Evolutionary conservation across 2,113 vertebrate genomes (phyloP).

Genomic region (Chlamydotis undulata): DNA sequence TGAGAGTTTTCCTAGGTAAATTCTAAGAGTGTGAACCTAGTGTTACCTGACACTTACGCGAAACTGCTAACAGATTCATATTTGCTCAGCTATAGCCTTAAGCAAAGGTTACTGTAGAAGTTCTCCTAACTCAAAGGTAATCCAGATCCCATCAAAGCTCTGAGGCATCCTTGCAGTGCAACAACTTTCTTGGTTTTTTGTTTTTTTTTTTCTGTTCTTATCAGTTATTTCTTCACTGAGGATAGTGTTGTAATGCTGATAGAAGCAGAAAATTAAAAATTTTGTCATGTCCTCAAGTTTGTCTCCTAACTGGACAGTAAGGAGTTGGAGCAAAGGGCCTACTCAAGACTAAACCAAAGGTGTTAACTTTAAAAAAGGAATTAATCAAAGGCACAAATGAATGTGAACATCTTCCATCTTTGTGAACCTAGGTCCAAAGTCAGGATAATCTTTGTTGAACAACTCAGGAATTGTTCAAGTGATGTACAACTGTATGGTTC

Average conservation of each 20-base stretch:
- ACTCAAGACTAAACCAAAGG: not conserved
- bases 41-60: not conserved
- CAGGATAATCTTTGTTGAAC: not conserved
- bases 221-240: rapidly evolving
- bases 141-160: not conserved
- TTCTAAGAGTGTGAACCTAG: not conserved
- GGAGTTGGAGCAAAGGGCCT: not conserved
- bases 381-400: not conserved
- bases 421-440: not conserved
- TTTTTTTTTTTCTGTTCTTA: not conserved
- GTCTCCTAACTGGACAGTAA: not conserved
- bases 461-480: not conserved
- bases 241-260: not conserved
- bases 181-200: not conserved
- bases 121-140: not conserved
- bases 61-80: not conserved
- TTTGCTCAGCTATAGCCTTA: not conserved
- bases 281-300: not conserved
- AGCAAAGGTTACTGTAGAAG: not conserved
- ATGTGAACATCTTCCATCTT: not conserved
- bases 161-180: not conserved
- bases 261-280: not conserved
- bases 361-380: not conserved
- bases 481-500: not conserved
- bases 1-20: not conserved